Percentiles rank a stretch among this genome's conserved stretches.
These are phyloP conservation scores for Rhopilema esculentum DNA, from an alignment of 30 jellyfish, hydroid and myxozoan species.

Conservation along the genomic window DNA sequence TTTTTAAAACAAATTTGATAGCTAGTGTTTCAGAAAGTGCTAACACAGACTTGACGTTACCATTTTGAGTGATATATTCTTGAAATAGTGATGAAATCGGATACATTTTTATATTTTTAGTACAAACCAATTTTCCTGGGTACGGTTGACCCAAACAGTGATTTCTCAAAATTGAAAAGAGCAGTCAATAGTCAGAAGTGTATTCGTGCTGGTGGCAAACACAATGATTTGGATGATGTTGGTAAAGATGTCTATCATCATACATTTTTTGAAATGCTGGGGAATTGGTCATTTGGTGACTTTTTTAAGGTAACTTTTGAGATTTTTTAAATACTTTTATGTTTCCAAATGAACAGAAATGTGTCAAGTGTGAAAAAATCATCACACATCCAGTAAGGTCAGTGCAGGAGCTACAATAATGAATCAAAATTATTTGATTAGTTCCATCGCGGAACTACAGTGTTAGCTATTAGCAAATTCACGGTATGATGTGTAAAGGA, in stretches of 20 bases:
- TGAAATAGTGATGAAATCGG: neutral
- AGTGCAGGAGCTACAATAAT: no score
- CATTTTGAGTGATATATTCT: no score
- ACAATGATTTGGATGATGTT: constrained; percentile 99
- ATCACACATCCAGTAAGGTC: no score
- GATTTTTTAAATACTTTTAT: neutral
- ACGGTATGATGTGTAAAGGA: no score
- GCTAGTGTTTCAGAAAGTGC: no score
- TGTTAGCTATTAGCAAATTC: no score
- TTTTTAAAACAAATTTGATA: no score
- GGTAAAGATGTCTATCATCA: constrained; percentile 99
- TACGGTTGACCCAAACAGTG: constrained; percentile 98
- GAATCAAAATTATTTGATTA: no score
- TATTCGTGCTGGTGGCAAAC: constrained; percentile 99
- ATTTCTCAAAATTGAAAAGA: constrained; percentile 88
- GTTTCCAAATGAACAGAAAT: no score
- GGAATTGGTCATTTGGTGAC: constrained; percentile 99
- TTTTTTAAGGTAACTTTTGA: constrained; percentile 82
- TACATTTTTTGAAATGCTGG: constrained; percentile 99
- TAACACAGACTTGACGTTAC: no score
- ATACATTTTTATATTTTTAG: constrained; percentile 43
- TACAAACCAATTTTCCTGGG: constrained; percentile 94
- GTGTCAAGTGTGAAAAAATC: no score
- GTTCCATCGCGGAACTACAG: no score
- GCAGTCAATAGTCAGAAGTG: constrained; percentile 99